A percentile compares a stretch with the other conserved stretches of the same genome.
Conservation (phyloP, 2,888 invertebrate genomes). For the Phengaris arion region DNA sequence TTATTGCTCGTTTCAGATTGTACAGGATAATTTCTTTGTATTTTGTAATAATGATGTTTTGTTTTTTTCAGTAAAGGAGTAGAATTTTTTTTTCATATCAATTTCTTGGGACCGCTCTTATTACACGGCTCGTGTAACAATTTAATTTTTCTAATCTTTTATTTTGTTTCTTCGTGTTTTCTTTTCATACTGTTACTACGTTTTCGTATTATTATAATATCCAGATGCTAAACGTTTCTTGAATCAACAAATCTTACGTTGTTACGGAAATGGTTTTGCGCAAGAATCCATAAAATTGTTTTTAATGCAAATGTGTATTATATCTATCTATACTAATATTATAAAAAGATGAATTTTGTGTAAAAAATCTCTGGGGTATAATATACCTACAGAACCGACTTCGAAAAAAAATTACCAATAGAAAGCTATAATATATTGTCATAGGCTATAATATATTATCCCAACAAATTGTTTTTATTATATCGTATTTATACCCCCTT, state of each 20-base stretch:
- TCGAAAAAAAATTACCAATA: too few species aligned
- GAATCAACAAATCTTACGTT: not conserved
- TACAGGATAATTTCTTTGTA: too few species aligned
- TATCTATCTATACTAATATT: not conserved
- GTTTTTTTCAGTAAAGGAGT: not conserved
- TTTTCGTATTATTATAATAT: not conserved
- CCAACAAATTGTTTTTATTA: too few species aligned
- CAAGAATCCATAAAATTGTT: not conserved
- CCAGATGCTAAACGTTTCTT: not conserved
- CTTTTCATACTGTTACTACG: not conserved
- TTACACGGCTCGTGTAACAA: constrained; percentile 14
- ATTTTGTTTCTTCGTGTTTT: not conserved
- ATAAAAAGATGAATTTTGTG: not conserved
- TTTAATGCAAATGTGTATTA: not conserved
- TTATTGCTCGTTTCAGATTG: too few species aligned
- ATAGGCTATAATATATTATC: too few species aligned
- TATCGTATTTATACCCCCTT: too few species aligned
- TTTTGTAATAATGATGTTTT: too few species aligned
- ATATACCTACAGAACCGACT: too few species aligned
- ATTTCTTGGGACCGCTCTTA: not conserved
- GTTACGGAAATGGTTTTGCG: not conserved
- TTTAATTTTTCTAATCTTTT: not conserved
- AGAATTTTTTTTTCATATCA: not conserved
- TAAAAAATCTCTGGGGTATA: too few species aligned
- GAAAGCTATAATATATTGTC: too few species aligned